Evolutionary conservation across 2,113 vertebrate species (phyloP).

Genomic region (Mirza zaza): DNA sequence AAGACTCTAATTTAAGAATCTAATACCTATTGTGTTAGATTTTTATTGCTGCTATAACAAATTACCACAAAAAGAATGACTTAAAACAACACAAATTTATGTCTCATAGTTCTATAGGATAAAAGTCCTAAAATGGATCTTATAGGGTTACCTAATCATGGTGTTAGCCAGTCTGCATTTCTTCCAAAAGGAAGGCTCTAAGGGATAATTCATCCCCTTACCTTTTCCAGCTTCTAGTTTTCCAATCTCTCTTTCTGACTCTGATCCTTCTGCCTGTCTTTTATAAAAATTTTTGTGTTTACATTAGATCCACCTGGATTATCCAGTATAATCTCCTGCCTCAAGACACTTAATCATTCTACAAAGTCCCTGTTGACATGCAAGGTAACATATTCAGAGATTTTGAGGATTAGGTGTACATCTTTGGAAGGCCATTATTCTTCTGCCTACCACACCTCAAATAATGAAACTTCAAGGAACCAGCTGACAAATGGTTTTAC

Average conservation of each 20-base stretch:
- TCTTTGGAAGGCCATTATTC: background rate
- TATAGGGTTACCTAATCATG: fast-evolving
- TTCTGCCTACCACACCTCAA: background rate
- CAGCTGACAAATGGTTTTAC: background rate
- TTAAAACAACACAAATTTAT: background rate
- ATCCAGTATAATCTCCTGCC: background rate
- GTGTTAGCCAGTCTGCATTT: background rate
- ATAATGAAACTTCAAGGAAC: background rate
- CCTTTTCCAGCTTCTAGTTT: background rate
- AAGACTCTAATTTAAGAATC: too few relatives aligned
- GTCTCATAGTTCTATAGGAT: background rate
- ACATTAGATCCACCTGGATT: background rate
- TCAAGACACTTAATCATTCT: background rate
- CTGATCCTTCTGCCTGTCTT: background rate
- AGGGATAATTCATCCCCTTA: background rate
- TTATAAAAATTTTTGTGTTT: background rate
- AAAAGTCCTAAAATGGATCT: background rate
- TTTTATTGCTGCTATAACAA: background rate
- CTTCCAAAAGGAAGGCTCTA: background rate
- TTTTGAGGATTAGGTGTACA: background rate
- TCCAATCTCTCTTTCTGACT: background rate
- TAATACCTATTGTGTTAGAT: background rate
- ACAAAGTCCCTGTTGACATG: background rate
- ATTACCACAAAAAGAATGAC: background rate
- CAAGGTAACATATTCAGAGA: background rate